Base-by-base conservation (phyloP, 2,888 invertebrate species). In the Noctua fimbriata region DNA sequence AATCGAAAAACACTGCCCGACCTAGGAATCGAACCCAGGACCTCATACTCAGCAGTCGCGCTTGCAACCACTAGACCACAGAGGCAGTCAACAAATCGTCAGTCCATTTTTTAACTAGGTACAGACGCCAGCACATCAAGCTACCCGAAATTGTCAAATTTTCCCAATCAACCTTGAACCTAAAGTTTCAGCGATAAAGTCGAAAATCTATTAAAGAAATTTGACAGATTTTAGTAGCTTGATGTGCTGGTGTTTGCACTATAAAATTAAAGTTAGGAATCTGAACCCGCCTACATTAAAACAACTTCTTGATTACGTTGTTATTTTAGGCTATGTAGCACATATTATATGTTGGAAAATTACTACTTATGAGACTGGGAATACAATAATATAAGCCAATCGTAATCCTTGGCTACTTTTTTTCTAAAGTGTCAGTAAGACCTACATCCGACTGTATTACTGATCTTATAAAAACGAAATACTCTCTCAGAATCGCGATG, bases 321-420 rank as follows among this genome's bases (percentile, higher is more conserved):
- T 70, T 75, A 44, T 75, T 75, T 55, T 69, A 63, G 60, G 76
- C 18, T 28, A 1, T 49, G 2, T 41, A 73, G 16, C 36, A 21
- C n/a, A 9, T 32, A 60, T 60, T n/a, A n/a, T 21, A 21, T 76
- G 36, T 28, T 74, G 32, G 21, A 49, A 74, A 28, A 49, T 75
- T 36, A 36, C 16, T 2, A 49, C 12, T 73, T 36, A 12, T 12
- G 0, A 36, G 16, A 76, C 36, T 28, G 16, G 7, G 18, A 74
- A 76, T 60, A 44, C 7, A 18, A 55, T n/a, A 28, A 28, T 36
- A n/a, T 21, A 74, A 21, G 18, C 28, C 52, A 41, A 47, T 32
- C 16, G 10, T 2, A 24, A n/a, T n/a, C 52, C 16, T 36, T 1
- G 0, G 3, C 36, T 47, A 4, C n/a, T n/a, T 67, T 41, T 41